Percentiles rank a stretch among this genome's conserved stretches.
phyloP scores from a whole-genome alignment of 2,797 vertebrate species.

The Podargus strigoides region DNA sequence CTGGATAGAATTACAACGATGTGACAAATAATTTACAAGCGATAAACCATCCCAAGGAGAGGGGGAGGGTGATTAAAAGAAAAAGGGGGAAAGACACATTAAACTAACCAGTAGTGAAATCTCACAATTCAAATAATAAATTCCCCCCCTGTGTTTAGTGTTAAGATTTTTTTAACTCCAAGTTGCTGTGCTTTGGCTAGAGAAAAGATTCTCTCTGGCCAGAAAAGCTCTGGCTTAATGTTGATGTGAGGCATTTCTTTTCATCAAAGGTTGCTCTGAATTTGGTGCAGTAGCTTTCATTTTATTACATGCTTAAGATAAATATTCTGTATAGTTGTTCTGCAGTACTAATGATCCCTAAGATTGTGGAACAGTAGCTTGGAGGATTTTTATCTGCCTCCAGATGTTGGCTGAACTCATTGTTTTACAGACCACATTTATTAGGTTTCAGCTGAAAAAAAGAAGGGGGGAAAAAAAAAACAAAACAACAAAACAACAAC shows the following conservation, averaged over 20 bases:
- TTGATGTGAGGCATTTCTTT: slow-evolving; percentile 25
- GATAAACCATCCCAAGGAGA: slow-evolving; percentile 71
- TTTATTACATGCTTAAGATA: slow-evolving; percentile 36
- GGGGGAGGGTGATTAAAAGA: slow-evolving; percentile 39
- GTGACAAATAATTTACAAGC: slow-evolving; percentile 79
- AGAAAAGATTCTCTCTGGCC: not conserved
- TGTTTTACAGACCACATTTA: slow-evolving; percentile 35
- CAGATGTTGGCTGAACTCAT: slow-evolving; percentile 55
- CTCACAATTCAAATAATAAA: slow-evolving; percentile 73
- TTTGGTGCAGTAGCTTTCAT: not conserved
- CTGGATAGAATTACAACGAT: slow-evolving; percentile 75
- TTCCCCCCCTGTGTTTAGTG: slow-evolving; percentile 41
- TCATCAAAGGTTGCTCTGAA: slow-evolving; percentile 32
- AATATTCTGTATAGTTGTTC: slow-evolving; percentile 31
- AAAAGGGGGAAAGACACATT: slow-evolving; percentile 22
- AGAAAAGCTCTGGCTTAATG: not conserved
- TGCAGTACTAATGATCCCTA: slow-evolving; percentile 20
- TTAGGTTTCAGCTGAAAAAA: not conserved
- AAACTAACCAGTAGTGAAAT: slow-evolving; percentile 72
- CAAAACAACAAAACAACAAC: no score
- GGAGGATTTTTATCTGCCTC: slow-evolving; percentile 53
- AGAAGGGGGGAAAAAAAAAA: no score
- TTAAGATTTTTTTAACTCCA: slow-evolving; percentile 52
- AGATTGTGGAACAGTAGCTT: slow-evolving; percentile 28
- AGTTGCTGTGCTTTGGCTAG: not conserved